Percentiles rank a stretch among this genome's conserved stretches.
phyloP scores from a whole-genome alignment of 2,797 vertebrate genomes.

The Erethizon dorsatum region DNA sequence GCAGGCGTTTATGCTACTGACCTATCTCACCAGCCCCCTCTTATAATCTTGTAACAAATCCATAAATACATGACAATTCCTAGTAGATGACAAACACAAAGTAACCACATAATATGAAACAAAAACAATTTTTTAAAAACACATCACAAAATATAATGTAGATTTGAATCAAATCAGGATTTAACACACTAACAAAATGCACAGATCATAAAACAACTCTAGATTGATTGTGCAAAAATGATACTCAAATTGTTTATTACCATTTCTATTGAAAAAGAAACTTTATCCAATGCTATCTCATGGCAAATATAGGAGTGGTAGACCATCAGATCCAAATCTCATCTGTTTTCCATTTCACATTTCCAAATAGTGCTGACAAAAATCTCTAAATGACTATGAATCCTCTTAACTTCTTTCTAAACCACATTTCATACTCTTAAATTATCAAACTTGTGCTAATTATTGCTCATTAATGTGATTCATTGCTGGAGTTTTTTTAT shows the following conservation, averaged over 20 bases:
- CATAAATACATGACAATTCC: no score
- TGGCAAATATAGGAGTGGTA: background rate
- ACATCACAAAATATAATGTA: background rate
- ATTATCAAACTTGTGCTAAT: background rate
- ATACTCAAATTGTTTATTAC: slow-evolving; percentile 62
- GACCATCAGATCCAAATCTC: background rate
- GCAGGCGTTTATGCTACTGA: no score
- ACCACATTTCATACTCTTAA: slow-evolving; percentile 1
- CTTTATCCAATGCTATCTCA: slow-evolving; percentile 51
- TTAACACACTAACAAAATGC: slow-evolving; percentile 68
- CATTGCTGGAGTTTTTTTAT: background rate
- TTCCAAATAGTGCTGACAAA: slow-evolving; percentile 36
- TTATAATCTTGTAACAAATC: no score
- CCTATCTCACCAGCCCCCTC: no score
- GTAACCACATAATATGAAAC: no score
- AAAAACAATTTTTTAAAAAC: background rate
- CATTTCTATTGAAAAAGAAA: slow-evolving; percentile 70
- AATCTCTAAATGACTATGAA: slow-evolving; percentile 15
- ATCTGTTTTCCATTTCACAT: slow-evolving; percentile 67
- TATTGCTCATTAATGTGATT: slow-evolving; percentile 13
- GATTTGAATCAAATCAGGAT: slow-evolving; percentile 4
- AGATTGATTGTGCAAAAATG: slow-evolving; percentile 14
- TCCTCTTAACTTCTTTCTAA: slow-evolving; percentile 9
- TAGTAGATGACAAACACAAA: no score
- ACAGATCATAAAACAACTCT: slow-evolving; percentile 69